Evolutionary conservation across 2,888 invertebrate genomes (phyloP), one percentile per base, ranked within the genome.

Genomic region (Perizoma affinitatum): DNA sequence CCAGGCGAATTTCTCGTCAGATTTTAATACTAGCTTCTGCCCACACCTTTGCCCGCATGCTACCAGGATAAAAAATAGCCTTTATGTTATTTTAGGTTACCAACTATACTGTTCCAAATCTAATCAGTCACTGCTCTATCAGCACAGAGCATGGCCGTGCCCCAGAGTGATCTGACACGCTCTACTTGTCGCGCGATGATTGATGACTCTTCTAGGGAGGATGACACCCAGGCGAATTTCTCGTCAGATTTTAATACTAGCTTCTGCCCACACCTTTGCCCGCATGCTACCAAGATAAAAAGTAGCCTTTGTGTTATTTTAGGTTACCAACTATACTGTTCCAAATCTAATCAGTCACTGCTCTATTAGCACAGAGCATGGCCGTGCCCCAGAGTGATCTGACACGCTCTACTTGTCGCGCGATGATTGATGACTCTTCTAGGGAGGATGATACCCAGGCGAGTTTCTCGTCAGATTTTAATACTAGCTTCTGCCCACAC

Each of bases 171-270:
- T 43, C 43, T 43, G 43, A 43, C 43, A n/a, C 10, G 43, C 10
- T 10, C 43, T 10, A 43, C 43, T 40, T 40, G 40, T 43, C 43
- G 10, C 43, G 43, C n/a, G 43, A 43, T 43, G 43, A 43, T 43
- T 43, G 43, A 43, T 43, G 43, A 1, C 4, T 6, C 10, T 43
- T 43, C 43, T 43, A 43, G 43, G 6, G 43, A 11, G 43, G 11
- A 10, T 43, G 43, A 43, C 43, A 43, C 43, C n/a, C n/a, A 22
- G n/a, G 10, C 43, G n/a, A 10, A 10, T 43, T 5, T 10, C n/a
- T 43, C 43, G 40, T 8, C 40, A 8, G 40, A 8, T 40, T 9
- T 22, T 22, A 22, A 22, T 22, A 22, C 22, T 22, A 22, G 22
- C 22, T 22, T 22, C 22, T 22, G 3, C 22, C 22, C 22, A 22